phyloP scores from a whole-genome alignment of 2,113 vertebrate species.

The Callochromis pleurospilus region DNA sequence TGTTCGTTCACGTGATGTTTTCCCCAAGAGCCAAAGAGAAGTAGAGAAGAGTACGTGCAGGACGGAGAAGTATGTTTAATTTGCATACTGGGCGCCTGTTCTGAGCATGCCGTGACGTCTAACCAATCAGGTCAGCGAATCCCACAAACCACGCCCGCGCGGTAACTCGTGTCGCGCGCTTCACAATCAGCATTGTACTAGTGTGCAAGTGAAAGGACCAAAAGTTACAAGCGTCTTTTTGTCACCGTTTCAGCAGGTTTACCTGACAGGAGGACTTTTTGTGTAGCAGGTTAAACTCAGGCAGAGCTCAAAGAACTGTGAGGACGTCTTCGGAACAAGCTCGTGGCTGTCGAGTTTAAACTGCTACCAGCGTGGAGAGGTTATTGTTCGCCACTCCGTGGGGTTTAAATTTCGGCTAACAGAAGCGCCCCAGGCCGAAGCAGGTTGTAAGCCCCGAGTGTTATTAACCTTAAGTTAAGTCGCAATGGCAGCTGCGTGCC shows the following conservation, averaged over 20 bases:
- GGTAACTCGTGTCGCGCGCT: conserved; percentile 36
- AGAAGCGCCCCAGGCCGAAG: not conserved
- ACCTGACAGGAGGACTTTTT: no score
- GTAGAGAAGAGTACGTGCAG: not conserved
- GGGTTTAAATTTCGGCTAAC: conserved; percentile 49
- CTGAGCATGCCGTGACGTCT: not conserved
- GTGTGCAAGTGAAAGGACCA: not conserved
- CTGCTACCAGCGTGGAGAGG: not conserved
- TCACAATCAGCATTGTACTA: not conserved
- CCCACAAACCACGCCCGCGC: conserved; percentile 44
- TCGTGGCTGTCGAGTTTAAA: not conserved
- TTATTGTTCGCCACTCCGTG: not conserved
- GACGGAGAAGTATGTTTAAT: not conserved
- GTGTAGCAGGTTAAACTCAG: not conserved
- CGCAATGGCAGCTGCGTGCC: conserved; percentile 55
- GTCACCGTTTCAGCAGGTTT: not conserved
- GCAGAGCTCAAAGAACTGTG: not conserved
- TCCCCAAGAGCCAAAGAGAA: not conserved
- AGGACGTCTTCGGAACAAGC: not conserved
- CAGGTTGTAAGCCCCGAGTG: not conserved
- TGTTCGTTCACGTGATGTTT: not conserved
- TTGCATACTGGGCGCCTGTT: conserved; percentile 40
- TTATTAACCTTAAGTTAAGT: not conserved
- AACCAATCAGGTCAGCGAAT: conserved; percentile 44
- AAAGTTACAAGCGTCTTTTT: not conserved